phyloP scores from a whole-genome alignment of 1,140 invertebrate species.

The Agrypnia vestita region DNA sequence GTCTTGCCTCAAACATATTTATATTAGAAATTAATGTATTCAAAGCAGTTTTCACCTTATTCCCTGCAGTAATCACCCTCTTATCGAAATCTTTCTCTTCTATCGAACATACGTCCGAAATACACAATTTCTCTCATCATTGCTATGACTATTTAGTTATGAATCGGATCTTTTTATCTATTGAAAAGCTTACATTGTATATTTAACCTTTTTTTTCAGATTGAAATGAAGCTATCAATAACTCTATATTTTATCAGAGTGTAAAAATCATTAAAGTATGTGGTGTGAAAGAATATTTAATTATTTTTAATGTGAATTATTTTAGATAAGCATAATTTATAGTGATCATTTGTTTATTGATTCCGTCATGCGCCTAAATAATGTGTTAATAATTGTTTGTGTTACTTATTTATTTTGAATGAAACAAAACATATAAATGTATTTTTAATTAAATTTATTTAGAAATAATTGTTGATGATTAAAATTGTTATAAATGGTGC shows the following conservation, averaged over 20 bases:
- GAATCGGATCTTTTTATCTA: no score
- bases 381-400: not conserved
- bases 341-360: not conserved
- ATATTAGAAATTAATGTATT: no score
- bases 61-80: no score
- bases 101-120: no score
- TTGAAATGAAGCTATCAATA: not conserved
- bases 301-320: not conserved
- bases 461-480: conserved; percentile 16
- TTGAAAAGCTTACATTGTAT: no score
- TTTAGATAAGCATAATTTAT: not conserved
- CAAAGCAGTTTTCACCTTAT: no score
- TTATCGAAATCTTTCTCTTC: no score
- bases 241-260: not conserved
- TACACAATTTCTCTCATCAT: no score
- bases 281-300: not conserved
- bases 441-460: conserved; percentile 28
- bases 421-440: not conserved
- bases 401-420: no score
- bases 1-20: no score
- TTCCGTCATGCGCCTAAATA: not conserved
- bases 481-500: conserved; percentile 26
- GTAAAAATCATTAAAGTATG: not conserved
- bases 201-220: not conserved
- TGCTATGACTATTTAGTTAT: no score